Base-by-base conservation (phyloP, 2,113 vertebrate species). In the Phalacrocorax pelagicus region DNA sequence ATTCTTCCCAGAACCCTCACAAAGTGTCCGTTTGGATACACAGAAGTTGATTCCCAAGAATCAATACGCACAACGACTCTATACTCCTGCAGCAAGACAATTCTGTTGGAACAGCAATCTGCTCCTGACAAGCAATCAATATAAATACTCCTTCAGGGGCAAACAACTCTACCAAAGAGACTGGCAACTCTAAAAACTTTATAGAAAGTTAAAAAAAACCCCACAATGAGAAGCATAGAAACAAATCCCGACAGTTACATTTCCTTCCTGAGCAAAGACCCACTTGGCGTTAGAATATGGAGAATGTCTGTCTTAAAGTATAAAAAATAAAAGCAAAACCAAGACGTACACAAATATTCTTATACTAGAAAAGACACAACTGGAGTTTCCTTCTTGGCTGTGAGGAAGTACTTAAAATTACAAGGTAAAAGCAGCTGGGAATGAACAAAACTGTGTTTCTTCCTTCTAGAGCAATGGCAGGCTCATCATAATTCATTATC, bases 11-110 rank as follows among this genome's bases (percentile, higher is more conserved):
- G 98, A 18, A 99, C 99, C 34, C 98, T 98, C 20, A 99, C 99
- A 0, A 98, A 99, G 96, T 99, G 99, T 10, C 99, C 99, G 21
- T 99, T 99, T 5, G 99, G 99, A 79, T 99, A 99, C 8, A 99
- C 84, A 1, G 99, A 99, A 0, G 98, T 98, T 11, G 98, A 98
- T 40, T 99, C 99, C 99, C 99, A 99, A 12, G 98, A 99, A 88
- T 99, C 99, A 5, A 99, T 98, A 47, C 99, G 98, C 73, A 99
- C 99, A 3, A 99, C 97, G 22, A 99, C 98, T n/a, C 99, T 98
- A 62, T 98, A 98, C 38, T 99, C 99, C 99, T 99, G 92, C 23
- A 85, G 17, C 21, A 21, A 74, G n/a, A 62, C n/a, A 85, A 30
- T 51, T 44, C 38, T 18, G 61, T 97, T 34, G 95, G 23, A 94